These are phyloP conservation scores for Ypsolopha scabrella DNA, from an alignment of 2,888 invertebrate species.

Conservation along the genomic window DNA sequence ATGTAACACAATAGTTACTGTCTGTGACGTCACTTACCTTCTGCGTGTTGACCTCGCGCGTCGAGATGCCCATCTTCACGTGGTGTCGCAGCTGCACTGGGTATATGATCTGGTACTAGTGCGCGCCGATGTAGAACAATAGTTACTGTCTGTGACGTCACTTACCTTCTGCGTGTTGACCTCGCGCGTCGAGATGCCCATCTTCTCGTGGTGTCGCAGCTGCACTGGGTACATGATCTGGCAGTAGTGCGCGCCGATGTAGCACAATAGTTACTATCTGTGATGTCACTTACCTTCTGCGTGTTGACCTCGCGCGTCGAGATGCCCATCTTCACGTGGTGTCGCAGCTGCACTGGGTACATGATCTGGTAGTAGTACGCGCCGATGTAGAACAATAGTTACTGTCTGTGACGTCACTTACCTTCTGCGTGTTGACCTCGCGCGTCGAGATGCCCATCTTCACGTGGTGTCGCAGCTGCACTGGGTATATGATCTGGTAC, in stretches of 20 bases:
- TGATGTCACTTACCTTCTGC: too few species aligned
- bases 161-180: constrained; percentile 90
- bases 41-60: constrained; percentile 88
- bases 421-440: constrained; percentile 90
- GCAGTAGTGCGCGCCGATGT: too few species aligned
- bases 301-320: too few species aligned
- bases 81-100: constrained; percentile 94
- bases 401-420: constrained; percentile 68
- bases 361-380: constrained; percentile 94
- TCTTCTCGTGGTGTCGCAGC: constrained; percentile 93
- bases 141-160: too few species aligned
- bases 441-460: constrained; percentile 96
- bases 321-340: too few species aligned
- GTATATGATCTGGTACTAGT: constrained; percentile 95
- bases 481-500: constrained; percentile 95
- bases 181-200: constrained; percentile 95
- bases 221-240: constrained; percentile 95
- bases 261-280: too few species aligned
- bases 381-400: constrained; percentile 91
- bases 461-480: constrained; percentile 93
- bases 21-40: constrained; percentile 75
- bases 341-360: too few species aligned
- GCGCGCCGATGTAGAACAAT: constrained; percentile 90
- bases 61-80: constrained; percentile 96
- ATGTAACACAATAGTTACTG: constrained; percentile 92